phyloP scores from a whole-genome alignment of 1,140 invertebrate genomes.

The Calosoma granatense region DNA sequence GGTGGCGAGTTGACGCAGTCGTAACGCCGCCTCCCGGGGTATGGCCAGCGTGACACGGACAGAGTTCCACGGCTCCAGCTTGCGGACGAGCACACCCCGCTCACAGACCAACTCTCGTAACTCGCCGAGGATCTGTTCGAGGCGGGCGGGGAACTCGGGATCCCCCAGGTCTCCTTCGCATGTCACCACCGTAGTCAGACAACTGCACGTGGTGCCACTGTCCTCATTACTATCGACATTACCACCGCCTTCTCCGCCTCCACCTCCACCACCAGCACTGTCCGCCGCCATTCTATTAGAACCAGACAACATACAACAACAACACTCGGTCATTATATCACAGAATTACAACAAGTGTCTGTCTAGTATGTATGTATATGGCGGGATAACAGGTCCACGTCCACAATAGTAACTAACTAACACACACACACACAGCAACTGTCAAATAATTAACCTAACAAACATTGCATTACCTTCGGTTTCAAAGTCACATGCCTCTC shows the following conservation, averaged over 20 bases:
- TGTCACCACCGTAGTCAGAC: conserved; percentile 57
- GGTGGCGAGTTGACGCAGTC: conserved; percentile 80
- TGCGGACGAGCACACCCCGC: conserved; percentile 52
- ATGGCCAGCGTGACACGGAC: conserved; percentile 94
- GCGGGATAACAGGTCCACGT: no score
- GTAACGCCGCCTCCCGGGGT: conserved; percentile 83
- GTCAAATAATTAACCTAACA: no score
- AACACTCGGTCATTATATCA: conserved; percentile 12
- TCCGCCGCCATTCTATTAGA: conserved; percentile 73
- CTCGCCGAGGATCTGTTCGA: conserved; percentile 54
- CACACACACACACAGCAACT: no score
- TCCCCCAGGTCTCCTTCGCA: conserved; percentile 71
- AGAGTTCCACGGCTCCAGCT: conserved; percentile 97
- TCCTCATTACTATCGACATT: not conserved
- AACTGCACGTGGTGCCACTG: not conserved
- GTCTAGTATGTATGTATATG: not conserved
- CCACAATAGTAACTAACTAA: no score
- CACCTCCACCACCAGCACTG: conserved; percentile 58
- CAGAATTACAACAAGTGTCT: not conserved
- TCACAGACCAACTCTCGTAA: conserved; percentile 58
- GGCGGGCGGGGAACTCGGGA: conserved; percentile 58
- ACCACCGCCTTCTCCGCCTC: no score
- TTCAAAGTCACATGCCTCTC: conserved; percentile 1
- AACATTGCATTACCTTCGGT: conserved; percentile 13
- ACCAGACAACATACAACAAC: conserved; percentile 24